Percentiles rank a stretch among this genome's conserved stretches.
These are phyloP conservation scores for Pseudochirops corinnae DNA, from an alignment of 2,797 vertebrate genomes.

Conservation along the genomic window DNA sequence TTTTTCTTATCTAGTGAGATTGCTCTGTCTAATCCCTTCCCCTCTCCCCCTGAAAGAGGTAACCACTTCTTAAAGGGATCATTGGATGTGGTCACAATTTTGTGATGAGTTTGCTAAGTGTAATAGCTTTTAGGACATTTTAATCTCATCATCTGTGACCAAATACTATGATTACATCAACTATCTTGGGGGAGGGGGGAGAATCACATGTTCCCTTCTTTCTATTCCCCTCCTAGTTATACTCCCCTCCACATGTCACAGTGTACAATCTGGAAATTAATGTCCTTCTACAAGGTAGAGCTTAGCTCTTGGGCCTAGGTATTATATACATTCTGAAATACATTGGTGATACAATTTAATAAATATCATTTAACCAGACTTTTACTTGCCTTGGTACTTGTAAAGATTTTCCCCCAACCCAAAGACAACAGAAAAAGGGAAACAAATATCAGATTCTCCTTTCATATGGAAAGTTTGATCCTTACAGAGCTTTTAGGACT, in stretches of 20 bases:
- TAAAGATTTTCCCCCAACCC: neutral
- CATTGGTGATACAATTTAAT: neutral
- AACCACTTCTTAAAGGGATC: neutral
- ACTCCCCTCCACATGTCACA: neutral
- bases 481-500: neutral
- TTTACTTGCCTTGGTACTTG: neutral
- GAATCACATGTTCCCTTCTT: neutral
- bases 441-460: neutral
- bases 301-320: neutral
- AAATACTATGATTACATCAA: neutral
- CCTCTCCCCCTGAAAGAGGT: neutral
- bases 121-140: neutral
- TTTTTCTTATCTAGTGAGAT: neutral
- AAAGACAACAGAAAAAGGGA: neutral
- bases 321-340: neutral
- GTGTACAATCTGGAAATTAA: neutral
- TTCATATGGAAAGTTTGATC: neutral
- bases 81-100: neutral
- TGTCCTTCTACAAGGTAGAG: neutral
- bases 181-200: neutral
- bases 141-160: neutral
- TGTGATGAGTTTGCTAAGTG: neutral
- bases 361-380: neutral
- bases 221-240: neutral
- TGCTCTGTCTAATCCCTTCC: neutral